Percentiles rank a stretch among this genome's conserved stretches.
phyloP scores from a whole-genome alignment of 2,888 invertebrate genomes.

The Drosophila bunnanda region DNA sequence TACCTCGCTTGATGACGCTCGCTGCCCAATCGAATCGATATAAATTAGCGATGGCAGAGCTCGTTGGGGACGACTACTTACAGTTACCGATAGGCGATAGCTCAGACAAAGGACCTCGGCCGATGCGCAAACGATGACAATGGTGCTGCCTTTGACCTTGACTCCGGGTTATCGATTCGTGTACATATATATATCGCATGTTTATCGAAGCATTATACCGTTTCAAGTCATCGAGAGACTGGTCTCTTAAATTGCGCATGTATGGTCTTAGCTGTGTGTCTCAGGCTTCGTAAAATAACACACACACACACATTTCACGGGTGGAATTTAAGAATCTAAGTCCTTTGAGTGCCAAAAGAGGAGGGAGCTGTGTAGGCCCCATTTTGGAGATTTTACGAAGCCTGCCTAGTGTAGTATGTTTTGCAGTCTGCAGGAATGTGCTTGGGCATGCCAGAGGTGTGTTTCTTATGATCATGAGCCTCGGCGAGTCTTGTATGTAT shows the following conservation, averaged over 20 bases:
- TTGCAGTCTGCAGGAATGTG: conserved; percentile 11
- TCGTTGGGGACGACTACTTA: conserved; percentile 35
- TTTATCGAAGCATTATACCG: conserved; percentile 29
- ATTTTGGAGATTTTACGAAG: conserved; percentile 11
- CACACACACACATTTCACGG: background rate
- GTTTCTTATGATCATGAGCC: background rate
- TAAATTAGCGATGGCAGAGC: conserved; percentile 1
- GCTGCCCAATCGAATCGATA: conserved; percentile 3
- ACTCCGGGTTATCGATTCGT: conserved; percentile 14
- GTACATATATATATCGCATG: conserved; percentile 15
- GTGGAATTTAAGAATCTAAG: background rate
- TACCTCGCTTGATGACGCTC: conserved; percentile 30
- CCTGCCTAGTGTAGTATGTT: conserved; percentile 4
- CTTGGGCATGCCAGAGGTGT: conserved; percentile 17
- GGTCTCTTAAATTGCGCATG: conserved; percentile 7
- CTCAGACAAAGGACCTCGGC: conserved; percentile 27
- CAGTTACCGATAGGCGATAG: conserved; percentile 29
- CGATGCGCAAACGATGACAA: conserved; percentile 26
- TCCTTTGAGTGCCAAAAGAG: no score
- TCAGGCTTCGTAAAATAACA: conserved; percentile 12
- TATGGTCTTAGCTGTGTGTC: conserved; percentile 9
- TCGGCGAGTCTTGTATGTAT: conserved; percentile 1
- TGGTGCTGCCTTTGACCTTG: conserved; percentile 30
- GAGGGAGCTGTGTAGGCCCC: background rate
- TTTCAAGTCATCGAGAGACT: conserved; percentile 3